Evolutionary conservation across 2,113 vertebrate species (phyloP).

Genomic region (Irena cyanogastra): DNA sequence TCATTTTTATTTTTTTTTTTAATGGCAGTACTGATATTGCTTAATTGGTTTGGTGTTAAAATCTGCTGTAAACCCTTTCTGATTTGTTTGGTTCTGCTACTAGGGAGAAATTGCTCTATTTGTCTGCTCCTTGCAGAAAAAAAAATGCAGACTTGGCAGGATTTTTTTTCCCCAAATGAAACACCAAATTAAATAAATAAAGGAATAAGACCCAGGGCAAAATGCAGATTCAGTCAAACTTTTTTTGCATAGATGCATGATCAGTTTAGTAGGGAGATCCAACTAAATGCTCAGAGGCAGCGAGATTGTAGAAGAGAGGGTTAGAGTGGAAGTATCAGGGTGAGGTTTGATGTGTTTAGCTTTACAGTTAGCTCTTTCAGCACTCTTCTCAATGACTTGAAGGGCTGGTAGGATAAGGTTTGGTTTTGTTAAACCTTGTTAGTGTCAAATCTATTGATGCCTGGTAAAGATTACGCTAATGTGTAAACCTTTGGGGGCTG

Average conservation of each 20-base stretch:
- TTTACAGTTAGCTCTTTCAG: conserved; percentile 11
- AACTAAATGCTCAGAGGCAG: not conserved
- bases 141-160: not conserved
- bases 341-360: not conserved
- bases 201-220: not conserved
- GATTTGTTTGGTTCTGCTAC: not conserved
- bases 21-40: not conserved
- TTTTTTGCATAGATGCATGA: conserved; percentile 15
- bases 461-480: not conserved
- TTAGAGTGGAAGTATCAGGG: not conserved
- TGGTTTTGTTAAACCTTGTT: conserved; percentile 2
- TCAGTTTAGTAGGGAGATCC: not conserved
- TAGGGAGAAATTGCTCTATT: not conserved
- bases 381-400: not conserved
- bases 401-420: not conserved
- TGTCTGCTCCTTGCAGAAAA: not conserved
- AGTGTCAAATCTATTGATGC: not conserved
- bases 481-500: not conserved
- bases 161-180: not conserved
- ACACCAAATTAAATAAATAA: conserved; percentile 15
- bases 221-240: conserved; percentile 13
- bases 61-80: not conserved
- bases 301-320: not conserved
- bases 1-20: not conserved
- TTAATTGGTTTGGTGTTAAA: conserved; percentile 12